Evolutionary conservation across 2,888 invertebrate genomes (phyloP).

Genomic region (Tigriopus californicus): DNA sequence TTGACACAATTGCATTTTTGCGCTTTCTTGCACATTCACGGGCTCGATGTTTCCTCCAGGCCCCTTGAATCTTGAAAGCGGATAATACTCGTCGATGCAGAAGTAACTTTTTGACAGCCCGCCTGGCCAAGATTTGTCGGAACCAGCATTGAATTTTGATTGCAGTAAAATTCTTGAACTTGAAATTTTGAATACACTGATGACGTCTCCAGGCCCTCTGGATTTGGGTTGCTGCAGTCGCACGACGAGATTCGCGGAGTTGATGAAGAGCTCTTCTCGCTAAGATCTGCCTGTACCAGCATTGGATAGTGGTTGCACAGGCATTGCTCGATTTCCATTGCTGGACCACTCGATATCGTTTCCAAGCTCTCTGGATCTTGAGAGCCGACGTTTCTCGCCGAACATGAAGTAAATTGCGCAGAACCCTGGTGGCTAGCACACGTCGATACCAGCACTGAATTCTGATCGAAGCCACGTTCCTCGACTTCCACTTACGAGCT

Average conservation of each 20-base stretch:
- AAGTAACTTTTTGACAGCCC: no score
- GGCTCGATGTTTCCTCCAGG: no score
- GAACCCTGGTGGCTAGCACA: not conserved
- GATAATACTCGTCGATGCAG: no score
- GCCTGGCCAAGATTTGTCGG: constrained; percentile 3
- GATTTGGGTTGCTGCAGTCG: not conserved
- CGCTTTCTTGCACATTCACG: no score
- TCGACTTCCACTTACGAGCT: not conserved
- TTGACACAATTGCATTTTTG: no score
- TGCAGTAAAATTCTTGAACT: not conserved
- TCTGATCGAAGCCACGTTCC: not conserved
- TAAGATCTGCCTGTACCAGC: not conserved
- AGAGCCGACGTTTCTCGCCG: no score
- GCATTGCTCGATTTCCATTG: not conserved
- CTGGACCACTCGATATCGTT: no score
- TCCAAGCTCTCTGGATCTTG: no score
- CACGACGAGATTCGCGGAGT: no score
- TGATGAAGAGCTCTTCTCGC: not conserved
- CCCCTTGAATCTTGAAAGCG: no score
- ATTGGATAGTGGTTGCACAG: not conserved
- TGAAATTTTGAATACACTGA: not conserved
- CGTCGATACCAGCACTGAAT: constrained; percentile 10
- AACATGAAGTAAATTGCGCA: no score
- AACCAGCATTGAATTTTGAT: constrained; percentile 17
- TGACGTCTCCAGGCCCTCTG: not conserved